Conservation (phyloP, 2,797 vertebrate species). For the Chelon auratus region DNA sequence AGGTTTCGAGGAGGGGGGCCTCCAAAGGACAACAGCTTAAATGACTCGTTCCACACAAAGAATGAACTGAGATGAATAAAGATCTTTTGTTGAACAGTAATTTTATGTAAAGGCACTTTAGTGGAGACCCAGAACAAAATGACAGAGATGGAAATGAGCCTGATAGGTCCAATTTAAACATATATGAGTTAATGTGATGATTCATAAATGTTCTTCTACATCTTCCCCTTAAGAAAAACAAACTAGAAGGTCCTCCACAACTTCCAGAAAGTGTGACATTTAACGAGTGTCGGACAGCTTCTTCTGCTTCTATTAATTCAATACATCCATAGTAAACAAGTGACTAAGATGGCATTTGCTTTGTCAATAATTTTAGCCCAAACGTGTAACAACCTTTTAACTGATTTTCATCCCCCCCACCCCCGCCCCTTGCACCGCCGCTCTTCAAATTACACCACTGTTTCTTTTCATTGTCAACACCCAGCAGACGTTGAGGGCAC, state of each 20-base stretch:
- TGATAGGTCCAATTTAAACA: too few relatives aligned
- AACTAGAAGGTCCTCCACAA: background rate
- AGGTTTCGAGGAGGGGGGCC: too few relatives aligned
- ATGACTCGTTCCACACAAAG: too few relatives aligned
- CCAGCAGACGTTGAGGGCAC: conserved; percentile 59
- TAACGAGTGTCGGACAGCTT: conserved; percentile 2
- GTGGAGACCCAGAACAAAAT: too few relatives aligned
- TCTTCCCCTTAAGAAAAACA: conserved; percentile 9
- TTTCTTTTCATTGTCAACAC: conserved; percentile 68
- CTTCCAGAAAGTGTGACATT: background rate
- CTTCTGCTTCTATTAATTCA: conserved; percentile 21
- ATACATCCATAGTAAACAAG: conserved; percentile 28
- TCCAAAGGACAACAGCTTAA: too few relatives aligned
- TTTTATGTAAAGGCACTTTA: too few relatives aligned
- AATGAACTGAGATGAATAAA: too few relatives aligned
- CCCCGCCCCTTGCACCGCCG: conserved; percentile 25
- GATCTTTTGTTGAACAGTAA: too few relatives aligned
- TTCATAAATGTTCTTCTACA: background rate
- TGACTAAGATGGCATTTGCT: conserved; percentile 35
- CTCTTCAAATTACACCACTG: conserved; percentile 62
- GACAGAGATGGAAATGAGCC: too few relatives aligned
- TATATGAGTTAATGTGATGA: too few relatives aligned
- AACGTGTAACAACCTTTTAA: conserved; percentile 57
- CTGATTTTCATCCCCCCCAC: conserved; percentile 49
- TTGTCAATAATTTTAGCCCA: conserved; percentile 47